Evolutionary conservation across 2,113 vertebrate genomes (phyloP).

Genomic region (Seriola quinqueradiata): DNA sequence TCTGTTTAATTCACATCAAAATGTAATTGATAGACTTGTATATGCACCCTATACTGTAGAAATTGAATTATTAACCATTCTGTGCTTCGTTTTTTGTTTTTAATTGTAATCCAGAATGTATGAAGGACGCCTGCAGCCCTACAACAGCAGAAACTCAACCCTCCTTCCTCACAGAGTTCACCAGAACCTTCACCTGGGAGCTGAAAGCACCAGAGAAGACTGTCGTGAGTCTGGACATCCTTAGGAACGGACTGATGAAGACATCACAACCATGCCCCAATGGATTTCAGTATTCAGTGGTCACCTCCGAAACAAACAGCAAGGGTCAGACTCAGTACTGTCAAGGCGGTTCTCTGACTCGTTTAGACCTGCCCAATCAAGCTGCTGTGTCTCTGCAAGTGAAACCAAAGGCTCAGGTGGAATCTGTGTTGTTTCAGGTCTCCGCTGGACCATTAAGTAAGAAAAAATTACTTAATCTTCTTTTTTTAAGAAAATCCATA

Average conservation of each 20-base stretch:
- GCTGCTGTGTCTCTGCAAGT: conserved; percentile 82
- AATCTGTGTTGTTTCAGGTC: conserved; percentile 83
- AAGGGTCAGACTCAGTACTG: conserved; percentile 85
- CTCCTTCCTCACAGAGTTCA: conserved; percentile 78
- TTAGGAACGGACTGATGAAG: conserved; percentile 78
- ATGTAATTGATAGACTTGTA: not conserved
- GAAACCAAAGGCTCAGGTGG: conserved; percentile 70
- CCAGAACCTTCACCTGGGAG: conserved; percentile 87
- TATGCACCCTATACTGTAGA: not conserved
- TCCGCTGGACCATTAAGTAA: conserved; percentile 85
- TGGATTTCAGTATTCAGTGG: conserved; percentile 79
- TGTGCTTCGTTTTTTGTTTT: not conserved
- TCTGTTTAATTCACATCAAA: not conserved
- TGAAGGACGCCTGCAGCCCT: conserved; percentile 82
- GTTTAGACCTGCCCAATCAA: conserved; percentile 83
- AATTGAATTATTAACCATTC: not conserved
- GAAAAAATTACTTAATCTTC: conserved; percentile 19
- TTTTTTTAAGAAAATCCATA: not conserved
- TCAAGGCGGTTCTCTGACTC: conserved; percentile 84
- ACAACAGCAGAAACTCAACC: conserved; percentile 79
- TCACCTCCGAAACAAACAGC: conserved; percentile 50
- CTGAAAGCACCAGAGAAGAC: conserved; percentile 82
- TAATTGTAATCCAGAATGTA: conserved; percentile 85
- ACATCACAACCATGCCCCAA: conserved; percentile 78
- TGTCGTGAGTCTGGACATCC: conserved; percentile 83